Evolutionary conservation across 2,113 vertebrate genomes (phyloP).

Genomic region (Carassius auratus): DNA sequence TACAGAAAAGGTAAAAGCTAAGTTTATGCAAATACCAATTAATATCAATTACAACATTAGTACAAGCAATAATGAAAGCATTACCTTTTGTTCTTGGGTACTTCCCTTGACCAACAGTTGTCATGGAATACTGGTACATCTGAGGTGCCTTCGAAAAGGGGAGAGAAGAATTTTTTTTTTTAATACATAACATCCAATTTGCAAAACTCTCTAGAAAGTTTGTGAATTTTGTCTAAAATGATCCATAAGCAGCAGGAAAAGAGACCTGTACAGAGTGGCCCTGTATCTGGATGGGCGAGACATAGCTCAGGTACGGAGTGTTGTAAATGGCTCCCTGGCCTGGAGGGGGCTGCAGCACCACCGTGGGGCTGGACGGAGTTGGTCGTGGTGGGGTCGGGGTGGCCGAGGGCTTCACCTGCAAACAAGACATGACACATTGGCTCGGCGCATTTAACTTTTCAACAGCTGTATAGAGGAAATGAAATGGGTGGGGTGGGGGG

Average conservation of each 20-base stretch:
- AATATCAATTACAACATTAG: neutral
- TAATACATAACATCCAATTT: neutral
- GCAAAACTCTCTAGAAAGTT: neutral
- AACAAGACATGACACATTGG: neutral
- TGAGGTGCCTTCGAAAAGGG: constrained; percentile 75
- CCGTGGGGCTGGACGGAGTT: constrained; percentile 84
- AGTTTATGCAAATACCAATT: no score
- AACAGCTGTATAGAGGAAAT: neutral
- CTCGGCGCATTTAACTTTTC: neutral
- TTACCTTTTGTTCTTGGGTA: constrained; percentile 85
- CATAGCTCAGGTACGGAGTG: constrained; percentile 76
- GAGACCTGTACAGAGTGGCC: constrained; percentile 80
- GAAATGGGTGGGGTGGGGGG: neutral
- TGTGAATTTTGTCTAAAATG: neutral
- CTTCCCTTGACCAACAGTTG: constrained; percentile 86
- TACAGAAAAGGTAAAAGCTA: no score
- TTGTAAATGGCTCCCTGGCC: constrained; percentile 80
- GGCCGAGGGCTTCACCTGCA: constrained; percentile 80
- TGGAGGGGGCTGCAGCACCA: constrained; percentile 82
- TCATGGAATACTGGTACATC: constrained; percentile 88
- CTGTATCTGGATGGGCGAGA: constrained; percentile 78
- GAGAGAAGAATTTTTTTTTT: no score
- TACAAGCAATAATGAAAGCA: neutral
- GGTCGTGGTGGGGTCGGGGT: constrained; percentile 80
- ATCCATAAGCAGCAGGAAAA: neutral